These are phyloP conservation scores for Galagoides demidoff DNA, from an alignment of 2,797 vertebrate species.

Conservation along the genomic window DNA sequence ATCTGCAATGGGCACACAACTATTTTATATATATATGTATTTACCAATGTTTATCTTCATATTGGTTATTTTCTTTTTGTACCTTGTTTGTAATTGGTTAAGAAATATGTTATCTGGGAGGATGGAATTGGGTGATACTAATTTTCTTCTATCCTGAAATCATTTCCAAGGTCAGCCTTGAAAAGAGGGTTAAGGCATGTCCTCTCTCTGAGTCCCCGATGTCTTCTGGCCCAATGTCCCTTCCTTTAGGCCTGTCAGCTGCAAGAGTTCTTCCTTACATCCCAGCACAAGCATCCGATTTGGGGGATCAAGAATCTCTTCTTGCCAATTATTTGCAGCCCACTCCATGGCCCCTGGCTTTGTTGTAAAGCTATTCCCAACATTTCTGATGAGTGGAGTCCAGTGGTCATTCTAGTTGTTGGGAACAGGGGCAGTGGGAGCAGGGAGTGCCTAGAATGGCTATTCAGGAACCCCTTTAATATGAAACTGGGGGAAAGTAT, in stretches of 20 bases:
- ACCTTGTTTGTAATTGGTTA: slow-evolving; percentile 39
- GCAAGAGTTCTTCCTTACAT: background rate
- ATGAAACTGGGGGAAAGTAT: background rate
- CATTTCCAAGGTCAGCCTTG: background rate
- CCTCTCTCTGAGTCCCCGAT: background rate
- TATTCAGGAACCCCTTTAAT: background rate
- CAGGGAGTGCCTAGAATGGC: background rate
- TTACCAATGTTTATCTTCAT: background rate
- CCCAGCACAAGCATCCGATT: background rate
- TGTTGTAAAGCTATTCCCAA: background rate
- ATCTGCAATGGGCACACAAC: background rate
- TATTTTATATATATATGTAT: background rate
- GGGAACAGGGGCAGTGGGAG: background rate
- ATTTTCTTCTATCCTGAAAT: background rate
- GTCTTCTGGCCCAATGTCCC: background rate
- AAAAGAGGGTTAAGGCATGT: background rate
- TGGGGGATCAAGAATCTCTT: background rate
- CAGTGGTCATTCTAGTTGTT: background rate
- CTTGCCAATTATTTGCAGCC: background rate
- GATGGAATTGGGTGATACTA: background rate
- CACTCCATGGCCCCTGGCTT: background rate
- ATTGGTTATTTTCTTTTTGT: background rate
- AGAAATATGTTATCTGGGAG: slow-evolving; percentile 30
- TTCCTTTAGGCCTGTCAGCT: background rate
- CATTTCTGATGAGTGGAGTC: background rate